Percentiles rank a stretch among this genome's conserved stretches.
Evolutionary conservation across 1,140 invertebrate genomes (phyloP).

Genomic region (Triops cancriformis): DNA sequence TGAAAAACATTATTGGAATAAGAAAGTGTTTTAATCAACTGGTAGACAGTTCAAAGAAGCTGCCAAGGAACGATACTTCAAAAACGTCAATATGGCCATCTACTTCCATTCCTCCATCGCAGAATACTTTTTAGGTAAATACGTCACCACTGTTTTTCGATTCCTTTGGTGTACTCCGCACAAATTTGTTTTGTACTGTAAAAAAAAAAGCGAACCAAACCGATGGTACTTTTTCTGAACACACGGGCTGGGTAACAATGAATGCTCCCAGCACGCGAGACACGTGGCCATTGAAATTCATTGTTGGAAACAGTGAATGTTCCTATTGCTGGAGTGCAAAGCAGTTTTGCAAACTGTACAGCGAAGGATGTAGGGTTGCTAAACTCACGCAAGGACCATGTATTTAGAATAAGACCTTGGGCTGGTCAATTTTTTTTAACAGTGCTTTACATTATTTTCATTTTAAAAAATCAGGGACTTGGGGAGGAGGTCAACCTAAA

Average conservation of each 20-base stretch:
- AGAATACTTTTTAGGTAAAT: conserved; percentile 78
- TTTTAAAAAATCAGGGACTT: conserved; percentile 36
- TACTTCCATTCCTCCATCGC: conserved; percentile 96
- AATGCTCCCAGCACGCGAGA: no score
- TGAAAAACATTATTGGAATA: background rate
- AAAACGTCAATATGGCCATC: conserved; percentile 90
- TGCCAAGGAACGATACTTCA: conserved; percentile 89
- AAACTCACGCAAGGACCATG: no score
- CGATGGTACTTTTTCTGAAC: no score
- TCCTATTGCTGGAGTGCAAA: no score
- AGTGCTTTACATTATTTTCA: background rate
- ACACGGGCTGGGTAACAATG: no score
- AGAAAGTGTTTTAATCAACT: conserved; percentile 32
- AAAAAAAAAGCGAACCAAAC: no score
- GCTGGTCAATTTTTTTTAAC: conserved; percentile 46
- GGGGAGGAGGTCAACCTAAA: conserved; percentile 50
- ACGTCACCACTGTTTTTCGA: background rate
- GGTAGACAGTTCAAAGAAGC: conserved; percentile 84
- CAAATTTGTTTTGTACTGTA: no score
- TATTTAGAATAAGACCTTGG: no score
- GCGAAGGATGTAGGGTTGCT: no score
- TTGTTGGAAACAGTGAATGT: no score
- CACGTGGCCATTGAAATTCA: no score
- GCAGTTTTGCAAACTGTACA: no score
- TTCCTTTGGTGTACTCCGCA: background rate